A percentile compares a stretch with the other conserved stretches of the same genome.
Conservation (phyloP, 2,797 vertebrate species). For the Parauchenoglanis punctatus region DNA sequence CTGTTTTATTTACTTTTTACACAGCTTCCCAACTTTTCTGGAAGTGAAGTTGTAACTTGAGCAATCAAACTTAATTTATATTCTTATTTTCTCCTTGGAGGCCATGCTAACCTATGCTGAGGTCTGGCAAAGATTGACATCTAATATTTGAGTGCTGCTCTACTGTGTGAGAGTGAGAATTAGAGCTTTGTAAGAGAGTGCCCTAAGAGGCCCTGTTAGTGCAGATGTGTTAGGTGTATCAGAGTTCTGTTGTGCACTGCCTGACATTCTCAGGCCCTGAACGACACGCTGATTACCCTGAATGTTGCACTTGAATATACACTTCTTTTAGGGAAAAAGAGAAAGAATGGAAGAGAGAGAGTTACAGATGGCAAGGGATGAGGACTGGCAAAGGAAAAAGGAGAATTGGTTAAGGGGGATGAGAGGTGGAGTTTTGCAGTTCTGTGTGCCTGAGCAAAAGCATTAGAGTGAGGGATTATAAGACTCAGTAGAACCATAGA, state of each 20-base stretch:
- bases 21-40: too few species aligned
- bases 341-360: neutral
- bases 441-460: conserved; percentile 5
- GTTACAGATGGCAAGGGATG: neutral
- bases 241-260: neutral
- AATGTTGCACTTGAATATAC: conserved; percentile 10
- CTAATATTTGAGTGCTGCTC: conserved; percentile 10
- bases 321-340: conserved; percentile 29
- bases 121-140: neutral
- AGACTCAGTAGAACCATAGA: conserved; percentile 8
- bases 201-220: neutral
- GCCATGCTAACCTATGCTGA: neutral
- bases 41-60: neutral
- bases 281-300: conserved; percentile 15
- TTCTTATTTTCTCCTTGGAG: neutral
- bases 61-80: neutral
- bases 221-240: neutral
- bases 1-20: too few species aligned
- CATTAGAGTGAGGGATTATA: neutral
- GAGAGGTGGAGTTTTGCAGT: conserved; percentile 42
- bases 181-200: conserved; percentile 9
- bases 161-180: neutral
- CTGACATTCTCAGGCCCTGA: conserved; percentile 36
- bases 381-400: conserved; percentile 12
- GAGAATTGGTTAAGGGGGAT: conserved; percentile 12